Evolutionary conservation across 2,888 invertebrate genomes (phyloP), one percentile per base, ranked within the genome.

Genomic region (Himalopsyche anomala): DNA sequence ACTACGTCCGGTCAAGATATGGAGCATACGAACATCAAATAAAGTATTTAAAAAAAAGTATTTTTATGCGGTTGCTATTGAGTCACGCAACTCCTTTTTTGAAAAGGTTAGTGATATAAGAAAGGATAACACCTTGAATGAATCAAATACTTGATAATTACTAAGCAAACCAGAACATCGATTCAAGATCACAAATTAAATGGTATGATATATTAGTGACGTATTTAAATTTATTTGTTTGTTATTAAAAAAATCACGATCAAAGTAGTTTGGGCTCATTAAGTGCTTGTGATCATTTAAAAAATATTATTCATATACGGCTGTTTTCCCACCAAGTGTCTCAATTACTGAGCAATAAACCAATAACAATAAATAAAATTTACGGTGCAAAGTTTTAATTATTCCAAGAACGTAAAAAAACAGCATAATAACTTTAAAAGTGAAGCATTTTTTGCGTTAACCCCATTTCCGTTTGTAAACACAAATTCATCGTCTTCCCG

Each of bases 341-440:
- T 62, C 62, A 28, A 62, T 62, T n/a, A 62, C 62, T 62, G 19
- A 62, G 62, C 28, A 62, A 62, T 62, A 62, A 62, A 62, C 19
- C 19, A 19, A 62, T 62, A 62, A 62, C 9, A 28, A 28, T 62
- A 62, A 62, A 62, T 62, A n/a, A 62, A 19, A 62, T 62, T 62
- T 62, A 62, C 28, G 19, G 19, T 19, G 15, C 62, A 62, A 62
- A 19, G 62, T 62, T 62, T 62, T 62, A n/a, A n/a, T 56, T 56
- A 56, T 19, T n/a, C n/a, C 5, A 56, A 55, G 17, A 55, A 55
- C 11, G 12, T 55, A 17, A 55, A 55, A n/a, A 55, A 12, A 19
- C 9, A 56, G n/a, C 56, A n/a, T n/a, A 56, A 56, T 17, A 51
- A 51, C 12, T 51, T 51, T 51, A 51, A 19, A 55, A 55, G 55